phyloP scores from a whole-genome alignment of 2,113 vertebrate genomes.

The Coregonus clupeaformis region DNA sequence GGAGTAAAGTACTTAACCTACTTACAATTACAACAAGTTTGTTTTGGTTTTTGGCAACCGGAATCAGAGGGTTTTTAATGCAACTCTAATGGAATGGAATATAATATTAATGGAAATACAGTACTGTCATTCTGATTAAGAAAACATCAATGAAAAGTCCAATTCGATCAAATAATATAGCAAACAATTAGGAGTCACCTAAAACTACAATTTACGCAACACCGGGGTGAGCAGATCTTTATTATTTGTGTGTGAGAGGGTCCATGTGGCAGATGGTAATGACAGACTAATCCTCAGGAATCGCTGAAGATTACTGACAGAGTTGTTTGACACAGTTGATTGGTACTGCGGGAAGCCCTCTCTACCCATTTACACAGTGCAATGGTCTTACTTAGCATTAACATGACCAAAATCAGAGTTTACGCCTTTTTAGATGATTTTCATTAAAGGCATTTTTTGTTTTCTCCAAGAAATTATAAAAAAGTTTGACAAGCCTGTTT shows the following conservation, averaged over 20 bases:
- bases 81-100: too few relatives aligned
- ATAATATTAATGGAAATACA: too few relatives aligned
- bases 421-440: too few relatives aligned
- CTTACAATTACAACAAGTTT: background rate
- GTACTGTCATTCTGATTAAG: background rate
- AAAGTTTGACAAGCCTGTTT: too few relatives aligned
- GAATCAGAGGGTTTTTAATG: background rate
- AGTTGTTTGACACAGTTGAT: slow-evolving; percentile 72
- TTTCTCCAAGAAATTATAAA: too few relatives aligned
- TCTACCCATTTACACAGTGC: slow-evolving; percentile 27
- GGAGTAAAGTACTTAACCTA: background rate
- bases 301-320: slow-evolving; percentile 74
- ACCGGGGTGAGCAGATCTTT: slow-evolving; percentile 22
- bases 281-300: slow-evolving; percentile 74
- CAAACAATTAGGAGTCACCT: background rate
- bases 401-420: too few relatives aligned
- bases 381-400: too few relatives aligned
- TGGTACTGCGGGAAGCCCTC: slow-evolving; percentile 49
- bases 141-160: background rate
- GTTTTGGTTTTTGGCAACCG: background rate
- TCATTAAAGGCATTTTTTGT: too few relatives aligned
- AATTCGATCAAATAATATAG: background rate
- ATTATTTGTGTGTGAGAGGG: slow-evolving; percentile 28
- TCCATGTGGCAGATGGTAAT: slow-evolving; percentile 72
- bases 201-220: slow-evolving; percentile 9